Base-by-base conservation (phyloP, 2,113 vertebrate genomes). In the Junco hyemalis region DNA sequence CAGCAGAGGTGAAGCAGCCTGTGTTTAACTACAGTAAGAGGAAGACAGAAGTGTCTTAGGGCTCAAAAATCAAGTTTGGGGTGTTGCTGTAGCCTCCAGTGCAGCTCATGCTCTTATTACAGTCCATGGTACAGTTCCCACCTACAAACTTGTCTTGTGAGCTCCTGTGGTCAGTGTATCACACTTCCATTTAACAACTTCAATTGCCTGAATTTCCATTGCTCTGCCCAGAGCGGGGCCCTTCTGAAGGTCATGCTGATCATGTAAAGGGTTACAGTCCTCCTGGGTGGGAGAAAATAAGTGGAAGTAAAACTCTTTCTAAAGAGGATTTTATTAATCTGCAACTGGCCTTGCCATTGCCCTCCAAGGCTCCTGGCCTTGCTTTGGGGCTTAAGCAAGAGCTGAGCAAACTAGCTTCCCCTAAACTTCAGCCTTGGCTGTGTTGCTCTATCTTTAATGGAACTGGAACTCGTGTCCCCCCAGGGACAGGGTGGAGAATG, bases 261-360 rank as follows among this genome's bases (percentile, higher is more conserved):
- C 31, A 3, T 57, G 56, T 61, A 59, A 66, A 35, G 80, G 80
- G 94, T 92, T 92, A 63, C 35, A 70, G 88, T 70, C 68, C 68
- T 96, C 59, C 76, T 84, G 80, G 78, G 68, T 13, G 23, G 72
- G 64, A 88, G 83, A 73, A 92, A 94, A 44, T 92, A 88, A 78
- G 64, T 81, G 95, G 72, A 93, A 96, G 92, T 83, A 92, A 94
- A 95, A 96, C 88, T 92, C 88, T 74, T 70, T 54, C 76, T 78
- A 96, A 96, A 96, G 95, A 95, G 95, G 96, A 96, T 96, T 96
- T 92, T 50, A 48, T 36, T 96, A 96, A 96, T 95, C 96, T 96
- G 65, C 60, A 53, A 38, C 76, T 91, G 56, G 92, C 95, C 77
- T 96, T 96, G 91, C 64, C 48, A 40, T 26, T 94, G 95, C 88